Conservation (phyloP, 2,113 vertebrate genomes). For the Stegostoma tigrinum region DNA sequence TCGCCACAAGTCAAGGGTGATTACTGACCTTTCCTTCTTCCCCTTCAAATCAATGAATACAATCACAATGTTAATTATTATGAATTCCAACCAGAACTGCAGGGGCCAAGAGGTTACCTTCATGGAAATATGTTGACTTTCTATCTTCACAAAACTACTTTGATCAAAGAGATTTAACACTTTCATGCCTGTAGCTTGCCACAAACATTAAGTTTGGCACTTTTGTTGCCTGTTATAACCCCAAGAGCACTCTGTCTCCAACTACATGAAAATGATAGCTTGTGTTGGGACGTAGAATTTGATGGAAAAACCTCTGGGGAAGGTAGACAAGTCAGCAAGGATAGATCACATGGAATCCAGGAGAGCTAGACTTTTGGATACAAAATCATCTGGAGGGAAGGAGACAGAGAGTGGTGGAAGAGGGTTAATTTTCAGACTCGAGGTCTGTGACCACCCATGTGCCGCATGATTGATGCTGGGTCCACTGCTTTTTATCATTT, state of each 20-base stretch:
- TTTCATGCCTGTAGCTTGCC: neutral
- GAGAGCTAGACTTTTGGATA: too few relatives aligned
- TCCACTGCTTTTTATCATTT: too few relatives aligned
- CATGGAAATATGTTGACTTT: neutral
- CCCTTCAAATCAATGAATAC: slow-evolving; percentile 23
- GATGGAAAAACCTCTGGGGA: too few relatives aligned
- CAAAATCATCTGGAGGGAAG: too few relatives aligned
- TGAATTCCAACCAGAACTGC: neutral
- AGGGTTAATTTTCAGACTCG: too few relatives aligned
- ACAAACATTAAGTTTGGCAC: neutral
- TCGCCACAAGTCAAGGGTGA: neutral
- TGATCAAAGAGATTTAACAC: neutral
- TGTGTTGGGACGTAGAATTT: neutral
- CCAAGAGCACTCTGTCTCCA: neutral
- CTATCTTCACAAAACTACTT: neutral
- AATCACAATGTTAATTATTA: slow-evolving; percentile 21
- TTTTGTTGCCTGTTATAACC: neutral
- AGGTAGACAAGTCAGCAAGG: too few relatives aligned
- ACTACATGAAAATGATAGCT: neutral
- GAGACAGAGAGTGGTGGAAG: too few relatives aligned
- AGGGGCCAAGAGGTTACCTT: neutral
- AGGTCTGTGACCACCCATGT: too few relatives aligned
- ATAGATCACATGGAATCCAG: too few relatives aligned
- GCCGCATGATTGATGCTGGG: too few relatives aligned
- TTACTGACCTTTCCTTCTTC: neutral